Percentiles rank a stretch among this genome's conserved stretches.
phyloP scores from a whole-genome alignment of 2,888 invertebrate species.

The Hedychridium roseum region DNA sequence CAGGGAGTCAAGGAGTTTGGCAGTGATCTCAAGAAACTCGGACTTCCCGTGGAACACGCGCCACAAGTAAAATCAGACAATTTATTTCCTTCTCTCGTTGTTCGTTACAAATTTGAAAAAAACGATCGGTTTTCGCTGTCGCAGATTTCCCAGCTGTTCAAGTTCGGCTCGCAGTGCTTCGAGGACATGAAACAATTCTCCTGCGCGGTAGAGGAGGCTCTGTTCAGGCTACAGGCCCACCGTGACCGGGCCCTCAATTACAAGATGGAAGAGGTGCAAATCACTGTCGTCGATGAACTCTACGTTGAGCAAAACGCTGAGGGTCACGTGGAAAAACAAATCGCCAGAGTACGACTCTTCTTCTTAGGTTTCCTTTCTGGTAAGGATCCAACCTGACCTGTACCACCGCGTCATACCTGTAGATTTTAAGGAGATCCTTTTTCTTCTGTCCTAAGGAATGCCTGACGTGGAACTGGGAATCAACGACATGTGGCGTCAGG shows the following conservation, averaged over 20 bases:
- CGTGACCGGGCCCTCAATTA: constrained; percentile 89
- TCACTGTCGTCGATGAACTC: constrained; percentile 91
- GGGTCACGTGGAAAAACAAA: constrained; percentile 86
- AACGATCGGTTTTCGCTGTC: constrained; percentile 10
- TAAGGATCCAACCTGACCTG: constrained; percentile 57
- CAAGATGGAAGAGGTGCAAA: constrained; percentile 96
- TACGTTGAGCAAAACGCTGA: constrained; percentile 88
- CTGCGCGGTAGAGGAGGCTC: constrained; percentile 88
- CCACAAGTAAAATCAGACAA: constrained; percentile 74
- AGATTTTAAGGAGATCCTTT: constrained; percentile 2
- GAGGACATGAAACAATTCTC: constrained; percentile 94
- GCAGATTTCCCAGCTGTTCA: constrained; percentile 91
- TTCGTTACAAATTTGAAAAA: not conserved
- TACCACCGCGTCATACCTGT: too few relatives aligned
- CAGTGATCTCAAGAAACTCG: constrained; percentile 90
- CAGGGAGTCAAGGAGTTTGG: constrained; percentile 94
- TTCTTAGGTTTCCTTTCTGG: constrained; percentile 95
- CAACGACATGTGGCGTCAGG: constrained; percentile 96
- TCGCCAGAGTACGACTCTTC: constrained; percentile 93
- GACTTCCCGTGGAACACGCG: constrained; percentile 95
- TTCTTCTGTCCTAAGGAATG: constrained; percentile 72
- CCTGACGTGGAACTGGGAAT: constrained; percentile 96
- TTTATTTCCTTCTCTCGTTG: not conserved
- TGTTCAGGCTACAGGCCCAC: constrained; percentile 85
- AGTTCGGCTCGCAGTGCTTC: constrained; percentile 88